Conservation (phyloP, 2,888 invertebrate genomes). For the Nemotelus pantherinus region DNA sequence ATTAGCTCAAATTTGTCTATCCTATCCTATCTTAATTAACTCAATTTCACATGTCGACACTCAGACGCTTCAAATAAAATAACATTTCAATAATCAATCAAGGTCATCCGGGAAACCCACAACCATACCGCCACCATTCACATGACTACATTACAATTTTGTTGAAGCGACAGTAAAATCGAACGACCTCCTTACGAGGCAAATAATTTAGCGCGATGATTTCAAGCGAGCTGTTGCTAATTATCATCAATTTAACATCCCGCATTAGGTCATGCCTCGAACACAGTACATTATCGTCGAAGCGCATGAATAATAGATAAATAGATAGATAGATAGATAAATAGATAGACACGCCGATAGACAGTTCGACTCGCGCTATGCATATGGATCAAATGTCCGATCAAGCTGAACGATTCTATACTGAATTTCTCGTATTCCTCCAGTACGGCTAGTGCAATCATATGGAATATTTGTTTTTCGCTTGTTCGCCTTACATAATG, state of each 20-base stretch:
- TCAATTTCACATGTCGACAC: too few relatives aligned
- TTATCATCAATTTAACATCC: background rate
- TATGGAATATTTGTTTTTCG: background rate
- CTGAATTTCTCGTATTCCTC: too few relatives aligned
- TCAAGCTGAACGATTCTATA: background rate
- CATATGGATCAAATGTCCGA: background rate
- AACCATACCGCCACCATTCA: too few relatives aligned
- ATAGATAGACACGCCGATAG: background rate
- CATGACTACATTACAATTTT: too few relatives aligned
- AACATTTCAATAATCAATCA: too few relatives aligned
- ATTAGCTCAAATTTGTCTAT: too few relatives aligned
- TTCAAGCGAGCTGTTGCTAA: background rate
- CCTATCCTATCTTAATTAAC: too few relatives aligned
- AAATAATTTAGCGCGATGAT: background rate
- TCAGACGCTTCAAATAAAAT: too few relatives aligned
- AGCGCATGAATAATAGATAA: background rate
- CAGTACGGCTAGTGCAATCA: background rate
- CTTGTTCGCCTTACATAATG: background rate
- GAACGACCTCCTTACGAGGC: background rate
- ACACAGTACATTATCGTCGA: background rate
- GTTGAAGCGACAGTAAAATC: too few relatives aligned
- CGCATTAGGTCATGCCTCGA: slow-evolving; percentile 1
- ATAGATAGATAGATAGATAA: too few relatives aligned
- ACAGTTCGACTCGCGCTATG: background rate
- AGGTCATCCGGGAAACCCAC: too few relatives aligned